Conservation (phyloP, 2,113 vertebrate genomes). For the Xyrauchen texanus region DNA sequence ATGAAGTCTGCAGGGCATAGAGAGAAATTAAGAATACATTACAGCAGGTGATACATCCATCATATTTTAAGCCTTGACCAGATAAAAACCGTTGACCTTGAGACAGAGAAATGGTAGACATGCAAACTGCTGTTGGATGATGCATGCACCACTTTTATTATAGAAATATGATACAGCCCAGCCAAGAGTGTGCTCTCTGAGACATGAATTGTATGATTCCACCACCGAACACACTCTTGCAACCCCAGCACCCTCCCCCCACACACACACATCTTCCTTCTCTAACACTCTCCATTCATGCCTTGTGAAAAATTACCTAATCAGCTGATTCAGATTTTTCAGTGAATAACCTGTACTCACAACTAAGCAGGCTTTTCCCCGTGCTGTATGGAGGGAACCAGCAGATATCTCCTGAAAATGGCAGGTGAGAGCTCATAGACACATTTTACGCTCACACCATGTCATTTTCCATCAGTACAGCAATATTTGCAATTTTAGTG, state of each 20-base stretch:
- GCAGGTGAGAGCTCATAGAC: not conserved
- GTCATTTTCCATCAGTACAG: constrained; percentile 25
- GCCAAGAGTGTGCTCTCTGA: not conserved
- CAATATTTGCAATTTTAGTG: constrained; percentile 8
- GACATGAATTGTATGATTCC: constrained; percentile 3
- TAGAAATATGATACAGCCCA: constrained; percentile 11
- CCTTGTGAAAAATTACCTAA: constrained; percentile 32
- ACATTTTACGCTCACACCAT: not conserved
- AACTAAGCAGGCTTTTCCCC: constrained; percentile 34
- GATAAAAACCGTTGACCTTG: constrained; percentile 22
- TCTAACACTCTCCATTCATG: not conserved
- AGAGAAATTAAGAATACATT: not conserved
- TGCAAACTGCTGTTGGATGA: constrained; percentile 1
- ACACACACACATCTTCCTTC: not conserved
- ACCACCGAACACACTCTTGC: not conserved
- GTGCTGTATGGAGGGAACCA: not conserved
- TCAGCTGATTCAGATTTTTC: constrained; percentile 40
- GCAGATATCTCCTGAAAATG: constrained; percentile 28
- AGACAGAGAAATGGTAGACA: not conserved
- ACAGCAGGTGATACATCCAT: not conserved
- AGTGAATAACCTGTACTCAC: constrained; percentile 16
- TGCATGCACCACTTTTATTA: constrained; percentile 17
- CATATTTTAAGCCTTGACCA: not conserved
- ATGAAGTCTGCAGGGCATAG: not conserved
- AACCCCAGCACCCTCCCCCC: not conserved